Conservation (phyloP, 2,113 vertebrate genomes). For the Menura novaehollandiae region DNA sequence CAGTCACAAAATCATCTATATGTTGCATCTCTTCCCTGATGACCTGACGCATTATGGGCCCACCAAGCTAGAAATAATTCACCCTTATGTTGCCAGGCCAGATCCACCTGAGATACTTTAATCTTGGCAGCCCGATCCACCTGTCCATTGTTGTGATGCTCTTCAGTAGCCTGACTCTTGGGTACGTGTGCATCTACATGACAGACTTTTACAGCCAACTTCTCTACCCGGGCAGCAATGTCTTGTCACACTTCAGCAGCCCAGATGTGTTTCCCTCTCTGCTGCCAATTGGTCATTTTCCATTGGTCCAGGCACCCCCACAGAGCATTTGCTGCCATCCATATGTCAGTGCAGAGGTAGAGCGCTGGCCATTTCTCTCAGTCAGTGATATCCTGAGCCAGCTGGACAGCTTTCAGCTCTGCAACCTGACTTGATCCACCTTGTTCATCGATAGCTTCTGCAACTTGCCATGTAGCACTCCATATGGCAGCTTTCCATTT, state of each 20-base stretch:
- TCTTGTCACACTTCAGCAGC: background rate
- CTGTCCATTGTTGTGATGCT: background rate
- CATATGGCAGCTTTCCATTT: background rate
- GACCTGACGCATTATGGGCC: background rate
- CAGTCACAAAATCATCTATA: background rate
- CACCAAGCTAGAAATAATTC: background rate
- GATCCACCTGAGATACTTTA: background rate
- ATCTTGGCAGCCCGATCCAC: background rate
- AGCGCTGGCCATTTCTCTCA: background rate
- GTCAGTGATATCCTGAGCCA: background rate
- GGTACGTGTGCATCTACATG: background rate
- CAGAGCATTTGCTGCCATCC: background rate
- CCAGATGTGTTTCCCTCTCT: background rate
- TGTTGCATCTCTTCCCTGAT: background rate
- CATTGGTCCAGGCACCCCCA: background rate
- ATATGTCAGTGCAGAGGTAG: background rate
- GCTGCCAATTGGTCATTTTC: background rate
- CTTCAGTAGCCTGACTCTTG: accelerated
- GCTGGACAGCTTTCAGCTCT: background rate
- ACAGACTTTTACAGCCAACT: background rate
- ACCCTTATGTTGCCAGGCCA: background rate
- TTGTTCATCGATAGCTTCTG: background rate
- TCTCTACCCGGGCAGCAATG: too few relatives aligned
- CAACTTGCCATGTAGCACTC: accelerated
- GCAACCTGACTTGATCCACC: background rate